These are phyloP conservation scores for Galeopterus variegatus DNA, from an alignment of 2,113 vertebrate species.

Conservation along the genomic window DNA sequence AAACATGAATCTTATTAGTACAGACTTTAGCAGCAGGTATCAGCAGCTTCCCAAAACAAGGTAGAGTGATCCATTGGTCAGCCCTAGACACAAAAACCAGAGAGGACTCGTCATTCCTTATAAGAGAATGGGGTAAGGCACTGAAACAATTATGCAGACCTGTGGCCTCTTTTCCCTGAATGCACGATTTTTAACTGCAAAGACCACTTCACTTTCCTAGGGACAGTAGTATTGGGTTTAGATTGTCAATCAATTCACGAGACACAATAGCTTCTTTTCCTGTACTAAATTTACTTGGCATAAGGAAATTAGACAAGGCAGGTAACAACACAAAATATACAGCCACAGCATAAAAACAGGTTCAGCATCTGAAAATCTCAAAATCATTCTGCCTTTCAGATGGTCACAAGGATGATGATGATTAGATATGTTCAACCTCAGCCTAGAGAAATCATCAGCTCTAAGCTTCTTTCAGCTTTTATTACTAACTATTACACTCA, in stretches of 20 bases:
- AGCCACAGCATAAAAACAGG: not conserved
- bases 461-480: not conserved
- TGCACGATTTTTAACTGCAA: not conserved
- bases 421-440: not conserved
- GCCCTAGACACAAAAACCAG: not conserved
- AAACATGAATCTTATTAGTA: not conserved
- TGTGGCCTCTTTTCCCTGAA: not conserved
- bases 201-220: not conserved
- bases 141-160: not conserved
- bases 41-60: not conserved
- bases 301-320: not conserved
- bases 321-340: not conserved
- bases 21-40: not conserved
- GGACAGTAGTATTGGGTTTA: not conserved
- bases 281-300: not conserved
- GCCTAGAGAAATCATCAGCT: not conserved
- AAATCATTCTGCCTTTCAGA: not conserved
- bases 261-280: not conserved
- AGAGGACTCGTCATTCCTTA: not conserved
- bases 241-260: not conserved
- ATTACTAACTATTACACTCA: not conserved
- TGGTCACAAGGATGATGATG: not conserved
- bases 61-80: not conserved
- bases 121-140: not conserved
- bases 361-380: not conserved